A percentile compares a stretch with the other conserved stretches of the same genome.
Evolutionary conservation across 2,888 invertebrate genomes (phyloP).

Genomic region (Dysmachus trigonus): DNA sequence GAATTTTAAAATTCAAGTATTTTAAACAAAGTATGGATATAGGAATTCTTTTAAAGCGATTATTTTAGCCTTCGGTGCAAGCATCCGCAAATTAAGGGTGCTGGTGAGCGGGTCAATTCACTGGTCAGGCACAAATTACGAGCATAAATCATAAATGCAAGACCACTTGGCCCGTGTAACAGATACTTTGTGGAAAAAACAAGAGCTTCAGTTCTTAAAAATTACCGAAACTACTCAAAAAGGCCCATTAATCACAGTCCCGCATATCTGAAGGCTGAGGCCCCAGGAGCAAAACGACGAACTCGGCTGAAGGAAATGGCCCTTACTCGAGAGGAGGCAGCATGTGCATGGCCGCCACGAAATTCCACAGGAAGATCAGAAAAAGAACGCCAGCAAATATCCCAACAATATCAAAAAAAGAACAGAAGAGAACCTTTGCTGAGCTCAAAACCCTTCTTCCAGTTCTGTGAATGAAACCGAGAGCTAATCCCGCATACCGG

Average conservation of each 20-base stretch:
- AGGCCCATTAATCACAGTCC: conserved; percentile 25
- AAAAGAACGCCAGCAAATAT: not conserved
- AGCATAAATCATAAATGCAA: not conserved
- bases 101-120: not conserved
- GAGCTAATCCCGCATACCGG: conserved; percentile 28
- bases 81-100: too few species aligned
- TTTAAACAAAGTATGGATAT: not conserved
- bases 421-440: not conserved
- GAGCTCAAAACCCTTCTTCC: conserved; percentile 10
- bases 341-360: not conserved
- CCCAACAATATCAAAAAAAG: not conserved
- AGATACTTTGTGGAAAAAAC: not conserved
- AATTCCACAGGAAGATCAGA: conserved; percentile 10
- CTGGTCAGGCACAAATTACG: not conserved
- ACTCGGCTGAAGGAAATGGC: not conserved
- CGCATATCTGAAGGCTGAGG: conserved; percentile 9
- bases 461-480: conserved; percentile 28
- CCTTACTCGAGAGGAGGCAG: not conserved
- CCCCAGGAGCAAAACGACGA: not conserved
- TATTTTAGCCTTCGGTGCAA: not conserved
- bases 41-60: not conserved
- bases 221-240: conserved; percentile 8
- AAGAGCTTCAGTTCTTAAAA: not conserved
- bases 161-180: conserved; percentile 1
- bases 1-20: not conserved